A percentile compares a stretch with the other conserved stretches of the same genome.
Evolutionary conservation across 1,140 invertebrate species (phyloP).

Genomic region (Calephelis nemesis): DNA sequence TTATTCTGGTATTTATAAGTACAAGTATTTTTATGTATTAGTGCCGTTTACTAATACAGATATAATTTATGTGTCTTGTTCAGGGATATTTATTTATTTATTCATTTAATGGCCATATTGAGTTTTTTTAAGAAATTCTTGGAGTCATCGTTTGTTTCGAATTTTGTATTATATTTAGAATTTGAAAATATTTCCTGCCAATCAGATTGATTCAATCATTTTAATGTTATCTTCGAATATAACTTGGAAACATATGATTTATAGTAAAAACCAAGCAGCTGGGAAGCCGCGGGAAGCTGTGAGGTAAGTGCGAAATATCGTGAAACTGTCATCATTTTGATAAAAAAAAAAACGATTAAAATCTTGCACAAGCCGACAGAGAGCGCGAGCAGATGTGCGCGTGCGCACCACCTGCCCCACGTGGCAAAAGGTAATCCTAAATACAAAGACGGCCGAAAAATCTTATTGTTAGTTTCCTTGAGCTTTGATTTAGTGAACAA

Average conservation of each 20-base stretch:
- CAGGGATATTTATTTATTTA: too few relatives aligned
- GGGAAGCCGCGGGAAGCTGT: background rate
- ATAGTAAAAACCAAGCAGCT: conserved; percentile 8
- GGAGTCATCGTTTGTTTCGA: too few relatives aligned
- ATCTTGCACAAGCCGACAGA: conserved; percentile 66
- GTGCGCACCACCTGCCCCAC: conserved; percentile 71
- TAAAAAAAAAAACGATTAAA: conserved; percentile 61
- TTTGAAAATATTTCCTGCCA: background rate
- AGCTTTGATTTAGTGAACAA: conserved; percentile 12
- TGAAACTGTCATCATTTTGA: conserved; percentile 61
- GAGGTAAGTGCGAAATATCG: conserved; percentile 55
- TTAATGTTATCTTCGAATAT: background rate
- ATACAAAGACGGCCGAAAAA: conserved; percentile 49
- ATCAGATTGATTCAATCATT: background rate
- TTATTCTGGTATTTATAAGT: too few relatives aligned
- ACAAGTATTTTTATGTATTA: too few relatives aligned
- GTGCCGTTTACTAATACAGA: too few relatives aligned
- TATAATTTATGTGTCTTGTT: too few relatives aligned
- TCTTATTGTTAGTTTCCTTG: conserved; percentile 14
- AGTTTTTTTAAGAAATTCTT: too few relatives aligned
- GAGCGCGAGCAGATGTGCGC: conserved; percentile 58
- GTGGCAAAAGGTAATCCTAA: conserved; percentile 48
- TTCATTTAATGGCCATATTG: too few relatives aligned
- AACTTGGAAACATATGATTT: background rate
- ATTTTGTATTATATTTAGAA: too few relatives aligned